Percentiles rank a stretch among this genome's conserved stretches.
phyloP scores from a whole-genome alignment of 2,888 invertebrate species.

The Phyto melanocephala region DNA sequence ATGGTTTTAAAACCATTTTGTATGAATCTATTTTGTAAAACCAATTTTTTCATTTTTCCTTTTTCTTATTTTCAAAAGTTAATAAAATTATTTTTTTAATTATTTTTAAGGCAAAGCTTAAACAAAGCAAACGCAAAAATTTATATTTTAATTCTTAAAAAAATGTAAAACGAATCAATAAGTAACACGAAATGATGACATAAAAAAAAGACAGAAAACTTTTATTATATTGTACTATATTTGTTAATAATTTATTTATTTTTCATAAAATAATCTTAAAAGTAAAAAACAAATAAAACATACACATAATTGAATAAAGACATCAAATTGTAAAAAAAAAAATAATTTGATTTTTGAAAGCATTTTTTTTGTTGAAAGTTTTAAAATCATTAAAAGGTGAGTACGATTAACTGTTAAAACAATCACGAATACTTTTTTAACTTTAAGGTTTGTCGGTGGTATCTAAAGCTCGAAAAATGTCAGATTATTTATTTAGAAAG shows the following conservation, averaged over 20 bases:
- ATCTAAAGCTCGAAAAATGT: too few species aligned
- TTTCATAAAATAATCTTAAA: conserved; percentile 61
- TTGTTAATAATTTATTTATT: conserved; percentile 61
- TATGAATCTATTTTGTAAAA: conserved; percentile 38
- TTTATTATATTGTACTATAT: conserved; percentile 60
- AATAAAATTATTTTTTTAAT: conserved; percentile 6
- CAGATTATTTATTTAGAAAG: too few species aligned
- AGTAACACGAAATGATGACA: not conserved
- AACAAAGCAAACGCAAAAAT: conserved; percentile 4
- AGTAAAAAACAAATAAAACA: conserved; percentile 19
- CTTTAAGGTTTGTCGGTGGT: too few species aligned
- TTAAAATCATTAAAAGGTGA: not conserved
- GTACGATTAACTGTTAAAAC: not conserved
- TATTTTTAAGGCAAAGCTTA: conserved; percentile 49
- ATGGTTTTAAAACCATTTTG: conserved; percentile 30
- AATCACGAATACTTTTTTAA: too few species aligned
- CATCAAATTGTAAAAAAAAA: not conserved
- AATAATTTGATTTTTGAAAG: not conserved
- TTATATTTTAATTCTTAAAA: conserved; percentile 20
- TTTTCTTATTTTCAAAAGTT: not conserved
- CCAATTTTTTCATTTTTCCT: not conserved
- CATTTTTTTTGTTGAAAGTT: too few species aligned
- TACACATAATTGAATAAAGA: conserved; percentile 17
- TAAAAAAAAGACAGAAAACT: conserved; percentile 25
- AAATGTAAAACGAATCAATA: conserved; percentile 29